phyloP scores from a whole-genome alignment of 2,113 vertebrate genomes.

The Erpornis zantholeuca region DNA sequence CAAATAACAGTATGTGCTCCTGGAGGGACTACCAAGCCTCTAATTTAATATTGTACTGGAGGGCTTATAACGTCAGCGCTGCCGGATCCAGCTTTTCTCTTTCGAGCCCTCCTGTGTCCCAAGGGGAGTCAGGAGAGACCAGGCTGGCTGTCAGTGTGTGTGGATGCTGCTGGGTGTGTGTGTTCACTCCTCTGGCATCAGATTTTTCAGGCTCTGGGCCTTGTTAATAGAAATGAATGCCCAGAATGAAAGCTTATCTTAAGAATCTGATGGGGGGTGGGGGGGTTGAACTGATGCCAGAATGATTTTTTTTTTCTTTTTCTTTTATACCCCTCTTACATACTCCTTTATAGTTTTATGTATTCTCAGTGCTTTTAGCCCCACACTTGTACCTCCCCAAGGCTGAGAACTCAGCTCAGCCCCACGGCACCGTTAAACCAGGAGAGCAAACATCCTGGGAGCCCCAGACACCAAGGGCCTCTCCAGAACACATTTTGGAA shows the following conservation, averaged over 20 bases:
- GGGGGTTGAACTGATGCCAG: neutral
- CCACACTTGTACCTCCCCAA: too few species aligned
- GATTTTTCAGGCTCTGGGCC: neutral
- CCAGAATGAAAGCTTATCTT: neutral
- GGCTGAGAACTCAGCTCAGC: too few species aligned
- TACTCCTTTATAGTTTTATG: too few species aligned
- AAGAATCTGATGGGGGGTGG: too few species aligned
- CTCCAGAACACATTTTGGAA: too few species aligned
- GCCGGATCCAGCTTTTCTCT: neutral
- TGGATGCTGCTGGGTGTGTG: neutral
- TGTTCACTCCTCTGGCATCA: neutral
- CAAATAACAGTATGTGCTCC: neutral
- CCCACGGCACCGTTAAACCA: too few species aligned
- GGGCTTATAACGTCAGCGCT: neutral
- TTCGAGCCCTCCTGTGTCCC: neutral
- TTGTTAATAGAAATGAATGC: neutral
- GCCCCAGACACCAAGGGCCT: too few species aligned
- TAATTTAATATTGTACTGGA: conserved; percentile 3
- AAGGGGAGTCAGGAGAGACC: neutral
- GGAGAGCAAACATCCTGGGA: too few species aligned
- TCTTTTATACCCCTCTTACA: too few species aligned
- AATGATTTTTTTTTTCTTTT: too few species aligned
- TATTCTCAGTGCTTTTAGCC: too few species aligned
- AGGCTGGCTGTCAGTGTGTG: neutral
- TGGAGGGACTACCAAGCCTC: neutral